Conservation (phyloP, 2,113 vertebrate genomes). For the Dinomys branickii region DNA sequence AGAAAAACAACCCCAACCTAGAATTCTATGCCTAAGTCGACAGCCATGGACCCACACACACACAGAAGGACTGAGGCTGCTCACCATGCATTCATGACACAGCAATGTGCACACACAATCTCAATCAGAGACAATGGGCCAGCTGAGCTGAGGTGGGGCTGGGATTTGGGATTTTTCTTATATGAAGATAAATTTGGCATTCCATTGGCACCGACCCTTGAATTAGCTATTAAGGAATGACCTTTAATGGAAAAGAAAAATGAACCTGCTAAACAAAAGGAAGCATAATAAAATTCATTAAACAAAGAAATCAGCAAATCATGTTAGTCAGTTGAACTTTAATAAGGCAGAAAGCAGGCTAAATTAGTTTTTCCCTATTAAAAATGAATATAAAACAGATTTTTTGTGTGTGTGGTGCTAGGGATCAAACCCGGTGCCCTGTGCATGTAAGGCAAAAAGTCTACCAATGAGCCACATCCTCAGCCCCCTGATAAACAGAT, state of each 20-base stretch:
- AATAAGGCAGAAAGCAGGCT: neutral
- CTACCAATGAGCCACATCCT: no score
- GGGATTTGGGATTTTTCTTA: neutral
- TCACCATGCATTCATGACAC: accelerated
- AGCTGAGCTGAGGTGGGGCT: neutral
- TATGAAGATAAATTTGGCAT: neutral
- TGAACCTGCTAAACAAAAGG: neutral
- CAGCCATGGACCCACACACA: accelerated
- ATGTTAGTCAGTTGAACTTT: neutral
- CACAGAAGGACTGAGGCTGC: accelerated
- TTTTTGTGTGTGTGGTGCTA: no score
- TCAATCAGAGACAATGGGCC: no score
- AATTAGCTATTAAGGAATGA: neutral
- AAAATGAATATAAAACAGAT: neutral
- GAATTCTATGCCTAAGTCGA: neutral
- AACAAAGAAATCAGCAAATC: neutral
- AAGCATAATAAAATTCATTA: neutral
- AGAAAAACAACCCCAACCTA: neutral
- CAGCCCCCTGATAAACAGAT: neutral
- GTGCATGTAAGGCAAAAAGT: no score
- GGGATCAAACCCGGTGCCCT: no score
- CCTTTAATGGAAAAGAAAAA: neutral
- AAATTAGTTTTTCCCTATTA: neutral
- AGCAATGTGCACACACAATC: neutral
- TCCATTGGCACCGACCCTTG: neutral